These are phyloP conservation scores for Crypturellus tataupa DNA, from an alignment of 2,797 vertebrate species.

Conservation along the genomic window DNA sequence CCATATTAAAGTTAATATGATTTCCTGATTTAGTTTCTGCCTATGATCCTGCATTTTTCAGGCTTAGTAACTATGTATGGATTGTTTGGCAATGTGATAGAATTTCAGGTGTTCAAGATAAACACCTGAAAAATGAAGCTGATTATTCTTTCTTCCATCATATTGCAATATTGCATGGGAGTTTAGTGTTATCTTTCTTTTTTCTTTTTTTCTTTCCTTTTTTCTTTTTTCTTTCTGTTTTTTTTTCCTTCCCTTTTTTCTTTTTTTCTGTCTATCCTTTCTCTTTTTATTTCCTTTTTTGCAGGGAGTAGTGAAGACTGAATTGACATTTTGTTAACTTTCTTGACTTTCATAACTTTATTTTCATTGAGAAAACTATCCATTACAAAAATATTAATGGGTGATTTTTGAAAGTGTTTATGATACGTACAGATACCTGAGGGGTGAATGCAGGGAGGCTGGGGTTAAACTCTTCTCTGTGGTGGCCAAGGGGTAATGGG, in stretches of 20 bases:
- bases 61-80: constrained; percentile 37
- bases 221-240: too few relatives aligned
- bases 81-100: constrained; percentile 22
- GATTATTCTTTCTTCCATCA: constrained; percentile 70
- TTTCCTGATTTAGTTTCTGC: background rate
- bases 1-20: background rate
- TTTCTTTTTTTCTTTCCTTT: too few relatives aligned
- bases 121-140: constrained; percentile 37
- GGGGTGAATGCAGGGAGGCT: too few relatives aligned
- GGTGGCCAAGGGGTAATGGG: too few relatives aligned
- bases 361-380: constrained; percentile 46
- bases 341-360: constrained; percentile 3
- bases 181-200: too few relatives aligned
- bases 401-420: constrained; percentile 40
- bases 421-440: background rate
- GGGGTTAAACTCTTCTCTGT: too few relatives aligned
- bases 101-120: constrained; percentile 60
- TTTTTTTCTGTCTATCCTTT: too few relatives aligned
- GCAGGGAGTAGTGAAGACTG: background rate
- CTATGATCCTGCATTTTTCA: constrained; percentile 16
- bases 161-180: background rate
- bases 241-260: too few relatives aligned
- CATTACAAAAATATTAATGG: constrained; percentile 48
- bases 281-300: too few relatives aligned
- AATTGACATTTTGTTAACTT: background rate